Conservation (phyloP, 2,888 invertebrate genomes). For the Caenorhabditis zanzibari region DNA sequence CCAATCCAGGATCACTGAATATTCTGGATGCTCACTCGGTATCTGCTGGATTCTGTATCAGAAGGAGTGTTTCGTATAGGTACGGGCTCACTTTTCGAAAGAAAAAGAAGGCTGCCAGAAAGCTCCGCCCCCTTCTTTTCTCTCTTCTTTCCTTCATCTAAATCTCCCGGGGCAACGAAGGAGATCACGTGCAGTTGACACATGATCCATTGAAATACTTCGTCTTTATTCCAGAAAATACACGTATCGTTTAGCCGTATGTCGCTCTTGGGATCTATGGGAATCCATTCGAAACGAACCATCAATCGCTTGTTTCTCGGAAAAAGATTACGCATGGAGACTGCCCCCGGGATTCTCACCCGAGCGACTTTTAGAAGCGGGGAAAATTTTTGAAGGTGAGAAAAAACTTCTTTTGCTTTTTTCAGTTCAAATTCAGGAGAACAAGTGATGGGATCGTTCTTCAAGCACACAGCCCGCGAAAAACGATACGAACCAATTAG, state of each 20-base stretch:
- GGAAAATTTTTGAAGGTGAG: constrained; percentile 71
- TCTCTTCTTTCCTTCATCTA: background rate
- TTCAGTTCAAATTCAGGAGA: constrained; percentile 53
- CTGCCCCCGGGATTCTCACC: constrained; percentile 73
- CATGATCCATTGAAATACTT: too few species aligned
- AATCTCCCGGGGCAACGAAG: constrained; percentile 25
- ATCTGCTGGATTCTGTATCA: constrained; percentile 77
- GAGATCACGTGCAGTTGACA: too few species aligned
- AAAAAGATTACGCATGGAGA: constrained; percentile 73
- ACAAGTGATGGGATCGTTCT: constrained; percentile 78
- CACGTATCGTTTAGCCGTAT: constrained; percentile 77
- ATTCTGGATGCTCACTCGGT: constrained; percentile 75
- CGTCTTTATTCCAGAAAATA: constrained; percentile 70
- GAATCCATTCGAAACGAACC: constrained; percentile 69
- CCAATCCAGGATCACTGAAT: constrained; percentile 50
- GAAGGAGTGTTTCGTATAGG: constrained; percentile 75
- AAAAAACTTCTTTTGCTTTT: too few species aligned
- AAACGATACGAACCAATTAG: constrained; percentile 67
- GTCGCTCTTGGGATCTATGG: constrained; percentile 65
- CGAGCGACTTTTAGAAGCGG: constrained; percentile 62
- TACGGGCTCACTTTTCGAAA: constrained; percentile 16
- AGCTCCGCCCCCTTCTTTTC: constrained; percentile 16
- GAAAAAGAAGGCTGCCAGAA: background rate
- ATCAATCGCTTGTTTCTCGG: constrained; percentile 73
- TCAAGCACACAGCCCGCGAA: constrained; percentile 75